Base-by-base conservation (phyloP, 2,888 invertebrate genomes). In the Aspidapion aeneum region DNA sequence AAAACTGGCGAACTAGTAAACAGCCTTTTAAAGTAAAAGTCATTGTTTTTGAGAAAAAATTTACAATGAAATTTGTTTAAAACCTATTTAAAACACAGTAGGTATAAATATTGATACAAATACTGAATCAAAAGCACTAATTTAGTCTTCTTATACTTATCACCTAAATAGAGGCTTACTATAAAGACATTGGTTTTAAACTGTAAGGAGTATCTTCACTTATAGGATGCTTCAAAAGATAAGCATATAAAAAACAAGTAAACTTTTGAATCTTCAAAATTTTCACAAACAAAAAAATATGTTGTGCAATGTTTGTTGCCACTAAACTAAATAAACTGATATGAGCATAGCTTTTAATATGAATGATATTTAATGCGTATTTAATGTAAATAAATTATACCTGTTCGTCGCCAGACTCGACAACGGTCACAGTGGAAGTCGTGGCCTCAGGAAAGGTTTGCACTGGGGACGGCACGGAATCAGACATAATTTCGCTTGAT, bases 341-440 rank as follows among this genome's bases (percentile, higher is more conserved):
- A n/a, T n/a, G n/a, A n/a, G 49, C 49, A n/a, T n/a, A 48, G n/a
- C 49, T 48, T 48, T n/a, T n/a, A 48, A 48, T n/a, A 48, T n/a
- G 49, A n/a, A n/a, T n/a, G n/a, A n/a, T n/a, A n/a, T n/a, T 48
- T n/a, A 48, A 48, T 48, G 9, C 49, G 9, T 12, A 12, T 48
- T n/a, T 48, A 48, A 48, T 12, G 18, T 56, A 56, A 17, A 18
- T 21, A 56, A 21, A 60, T 21, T 48, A 62, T 78, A 78, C 78
- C 78, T 77, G 75, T 66, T 74, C 74, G 66, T 78, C 77, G 35
- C n/a, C n/a, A 64, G 74, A 72, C 60, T 74, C 71, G 12, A 76
- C 74, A 59, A 78, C 71, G 63, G 78, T 78, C 68, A 78, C 74
- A 50, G 78, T 78, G 50, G 77, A 74, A 22, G 72, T 70, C 48